phyloP scores from a whole-genome alignment of 2,113 vertebrate genomes.

The Myodes glareolus region DNA sequence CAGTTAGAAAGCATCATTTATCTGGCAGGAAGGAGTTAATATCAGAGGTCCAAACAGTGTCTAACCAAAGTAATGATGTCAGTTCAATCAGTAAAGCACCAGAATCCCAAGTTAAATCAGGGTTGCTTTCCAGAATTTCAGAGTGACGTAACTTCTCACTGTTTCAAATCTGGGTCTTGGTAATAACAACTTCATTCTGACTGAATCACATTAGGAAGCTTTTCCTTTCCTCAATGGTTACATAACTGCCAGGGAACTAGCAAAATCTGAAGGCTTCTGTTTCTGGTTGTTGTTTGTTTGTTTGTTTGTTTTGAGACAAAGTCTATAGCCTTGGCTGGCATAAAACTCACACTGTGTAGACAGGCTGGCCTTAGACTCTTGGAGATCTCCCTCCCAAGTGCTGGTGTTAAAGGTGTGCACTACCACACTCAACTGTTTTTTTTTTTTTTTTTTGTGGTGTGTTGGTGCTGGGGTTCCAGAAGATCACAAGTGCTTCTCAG shows the following conservation, averaged over 20 bases:
- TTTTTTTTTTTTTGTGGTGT: neutral
- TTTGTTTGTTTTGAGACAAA: neutral
- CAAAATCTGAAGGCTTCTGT: neutral
- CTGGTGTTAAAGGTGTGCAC: neutral
- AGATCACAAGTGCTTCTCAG: neutral
- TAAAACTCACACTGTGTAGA: neutral
- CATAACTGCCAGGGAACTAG: neutral
- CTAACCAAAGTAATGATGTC: neutral
- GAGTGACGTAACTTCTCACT: neutral
- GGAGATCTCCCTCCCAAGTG: neutral
- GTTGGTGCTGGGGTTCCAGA: neutral
- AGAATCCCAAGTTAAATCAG: neutral
- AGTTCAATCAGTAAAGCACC: neutral
- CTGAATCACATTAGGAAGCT: neutral
- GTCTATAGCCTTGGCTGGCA: neutral
- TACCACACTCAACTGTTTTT: neutral
- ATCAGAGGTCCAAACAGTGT: neutral
- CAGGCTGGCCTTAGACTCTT: neutral
- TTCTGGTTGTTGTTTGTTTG: neutral
- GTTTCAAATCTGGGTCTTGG: neutral
- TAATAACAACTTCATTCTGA: neutral
- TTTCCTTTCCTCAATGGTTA: neutral
- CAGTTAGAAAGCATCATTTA: neutral
- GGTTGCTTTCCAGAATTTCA: conserved; percentile 7
- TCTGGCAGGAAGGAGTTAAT: neutral